Evolutionary conservation across 2,888 invertebrate genomes (phyloP).

Genomic region (Lasioglossum vierecki): DNA sequence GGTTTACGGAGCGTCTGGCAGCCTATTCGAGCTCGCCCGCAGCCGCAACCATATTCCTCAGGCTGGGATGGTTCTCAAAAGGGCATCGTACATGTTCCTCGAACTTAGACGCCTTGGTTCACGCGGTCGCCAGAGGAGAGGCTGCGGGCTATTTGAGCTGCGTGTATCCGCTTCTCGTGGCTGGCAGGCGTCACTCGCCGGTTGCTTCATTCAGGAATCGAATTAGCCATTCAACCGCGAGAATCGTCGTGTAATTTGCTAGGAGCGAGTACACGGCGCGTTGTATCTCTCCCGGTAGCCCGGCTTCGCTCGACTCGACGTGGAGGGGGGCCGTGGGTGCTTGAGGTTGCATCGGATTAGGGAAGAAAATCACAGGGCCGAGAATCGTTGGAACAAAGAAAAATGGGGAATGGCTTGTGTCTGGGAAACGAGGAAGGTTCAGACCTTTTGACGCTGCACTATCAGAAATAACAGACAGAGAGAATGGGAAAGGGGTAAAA

Average conservation of each 20-base stretch:
- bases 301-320: background rate
- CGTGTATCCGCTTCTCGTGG: slow-evolving; percentile 46
- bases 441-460: slow-evolving; percentile 43
- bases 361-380: slow-evolving; percentile 40
- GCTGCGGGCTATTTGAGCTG: slow-evolving; percentile 59
- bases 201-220: slow-evolving; percentile 52
- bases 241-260: slow-evolving; percentile 51
- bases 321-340: background rate
- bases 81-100: slow-evolving; percentile 24
- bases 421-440: slow-evolving; percentile 41
- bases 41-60: background rate
- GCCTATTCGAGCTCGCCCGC: background rate
- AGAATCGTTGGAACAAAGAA: slow-evolving; percentile 40
- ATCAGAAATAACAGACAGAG: slow-evolving; percentile 26
- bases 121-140: slow-evolving; percentile 28
- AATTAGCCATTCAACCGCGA: slow-evolving; percentile 44
- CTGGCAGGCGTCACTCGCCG: slow-evolving; percentile 31
- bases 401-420: slow-evolving; percentile 30
- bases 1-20: slow-evolving; percentile 3
- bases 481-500: background rate
- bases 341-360: background rate
- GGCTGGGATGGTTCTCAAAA: slow-evolving; percentile 15
- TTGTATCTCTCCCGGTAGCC: background rate
- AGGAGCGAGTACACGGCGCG: background rate
- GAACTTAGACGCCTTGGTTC: slow-evolving; percentile 31